These are phyloP conservation scores for Drosophila sturtevanti DNA, from an alignment of 1,140 invertebrate genomes.

Conservation along the genomic window DNA sequence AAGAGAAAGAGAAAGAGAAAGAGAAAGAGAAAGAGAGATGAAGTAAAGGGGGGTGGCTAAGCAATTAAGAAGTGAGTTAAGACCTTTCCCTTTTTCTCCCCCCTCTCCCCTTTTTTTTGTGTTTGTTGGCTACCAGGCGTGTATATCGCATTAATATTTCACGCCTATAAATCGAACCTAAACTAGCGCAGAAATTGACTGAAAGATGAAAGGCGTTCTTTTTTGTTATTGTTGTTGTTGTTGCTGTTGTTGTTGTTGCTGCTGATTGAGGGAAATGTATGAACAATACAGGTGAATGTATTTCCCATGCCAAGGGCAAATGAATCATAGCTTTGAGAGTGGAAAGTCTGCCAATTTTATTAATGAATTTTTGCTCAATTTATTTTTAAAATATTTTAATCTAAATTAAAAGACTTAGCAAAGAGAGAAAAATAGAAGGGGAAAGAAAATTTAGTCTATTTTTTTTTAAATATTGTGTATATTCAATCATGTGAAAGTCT, in stretches of 20 bases:
- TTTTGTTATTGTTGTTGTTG: conserved; percentile 12
- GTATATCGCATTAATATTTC: conserved; percentile 71
- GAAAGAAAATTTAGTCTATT: neutral
- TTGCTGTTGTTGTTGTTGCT: no score
- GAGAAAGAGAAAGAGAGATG: no score
- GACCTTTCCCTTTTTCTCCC: conserved; percentile 26
- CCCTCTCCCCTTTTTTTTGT: no score
- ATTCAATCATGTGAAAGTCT: neutral
- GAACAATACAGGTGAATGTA: no score
- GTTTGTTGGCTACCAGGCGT: conserved; percentile 58
- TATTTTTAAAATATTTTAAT: neutral
- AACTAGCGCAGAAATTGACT: conserved; percentile 67
- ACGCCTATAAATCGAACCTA: conserved; percentile 64
- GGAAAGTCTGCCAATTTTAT: neutral
- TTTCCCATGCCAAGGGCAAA: no score
- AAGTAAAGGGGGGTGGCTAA: neutral
- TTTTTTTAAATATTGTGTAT: neutral
- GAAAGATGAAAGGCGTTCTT: conserved; percentile 32
- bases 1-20: no score
- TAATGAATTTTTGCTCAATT: neutral
- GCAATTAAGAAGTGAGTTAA: conserved; percentile 27
- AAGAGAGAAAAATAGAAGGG: neutral
- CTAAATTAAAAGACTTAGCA: neutral
- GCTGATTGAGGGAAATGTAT: no score
- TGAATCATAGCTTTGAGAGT: no score